These are phyloP conservation scores for Myotis daubentonii DNA, from an alignment of 2,797 vertebrate species.

Conservation along the genomic window DNA sequence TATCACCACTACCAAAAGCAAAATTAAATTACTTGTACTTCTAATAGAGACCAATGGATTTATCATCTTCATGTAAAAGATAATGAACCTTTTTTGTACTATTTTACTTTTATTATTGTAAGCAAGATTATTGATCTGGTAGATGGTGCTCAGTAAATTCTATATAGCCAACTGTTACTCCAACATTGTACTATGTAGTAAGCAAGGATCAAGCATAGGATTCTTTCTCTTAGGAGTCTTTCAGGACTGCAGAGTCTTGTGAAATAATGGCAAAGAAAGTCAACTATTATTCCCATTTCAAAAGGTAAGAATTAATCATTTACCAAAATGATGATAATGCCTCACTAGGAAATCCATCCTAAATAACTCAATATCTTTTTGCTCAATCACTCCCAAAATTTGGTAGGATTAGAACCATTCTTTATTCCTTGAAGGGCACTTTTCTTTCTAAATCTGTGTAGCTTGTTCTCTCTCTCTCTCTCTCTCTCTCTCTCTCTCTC, in stretches of 20 bases:
- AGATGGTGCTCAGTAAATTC: background rate
- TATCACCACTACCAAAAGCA: background rate
- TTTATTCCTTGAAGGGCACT: conserved; percentile 46
- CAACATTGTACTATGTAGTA: background rate
- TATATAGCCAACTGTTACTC: background rate
- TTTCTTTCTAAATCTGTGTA: conserved; percentile 40
- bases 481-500: background rate
- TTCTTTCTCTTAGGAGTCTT: background rate
- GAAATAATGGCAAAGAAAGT: background rate
- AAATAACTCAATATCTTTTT: background rate
- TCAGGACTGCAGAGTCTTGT: background rate
- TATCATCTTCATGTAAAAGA: background rate
- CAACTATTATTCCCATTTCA: background rate
- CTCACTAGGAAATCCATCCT: background rate
- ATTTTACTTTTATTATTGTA: background rate
- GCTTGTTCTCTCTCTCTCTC: background rate
- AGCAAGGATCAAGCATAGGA: background rate
- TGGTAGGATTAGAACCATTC: background rate
- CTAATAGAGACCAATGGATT: background rate
- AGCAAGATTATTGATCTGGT: background rate
- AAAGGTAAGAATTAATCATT: conserved; percentile 41
- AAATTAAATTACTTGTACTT: background rate
- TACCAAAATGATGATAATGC: conserved; percentile 32
- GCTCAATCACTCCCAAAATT: background rate
- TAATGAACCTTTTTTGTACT: background rate